A percentile compares a stretch with the other conserved stretches of the same genome.
Conservation (phyloP, 92 coral and sea anemone species). For the Montipora capitata region DNA sequence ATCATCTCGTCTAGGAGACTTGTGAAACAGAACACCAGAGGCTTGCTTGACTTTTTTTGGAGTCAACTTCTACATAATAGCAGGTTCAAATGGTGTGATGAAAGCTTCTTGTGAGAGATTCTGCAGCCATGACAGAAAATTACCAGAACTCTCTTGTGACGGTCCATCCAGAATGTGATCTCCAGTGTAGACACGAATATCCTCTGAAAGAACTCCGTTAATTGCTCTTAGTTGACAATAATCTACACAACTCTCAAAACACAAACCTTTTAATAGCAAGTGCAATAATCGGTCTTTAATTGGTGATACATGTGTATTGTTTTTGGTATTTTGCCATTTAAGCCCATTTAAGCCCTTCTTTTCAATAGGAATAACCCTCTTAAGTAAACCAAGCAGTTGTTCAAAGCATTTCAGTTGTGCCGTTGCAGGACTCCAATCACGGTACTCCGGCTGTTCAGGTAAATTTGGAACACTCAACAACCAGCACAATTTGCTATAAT, state of each 20-base stretch:
- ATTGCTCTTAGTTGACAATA: constrained; percentile 94
- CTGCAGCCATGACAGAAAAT: constrained; percentile 93
- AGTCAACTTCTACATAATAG: constrained; percentile 77
- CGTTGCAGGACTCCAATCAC: constrained; percentile 92
- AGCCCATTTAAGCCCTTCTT: constrained; percentile 66
- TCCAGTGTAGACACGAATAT: constrained; percentile 45
- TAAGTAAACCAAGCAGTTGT: constrained; percentile 81
- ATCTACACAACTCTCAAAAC: constrained; percentile 96
- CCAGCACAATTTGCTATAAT: constrained; percentile 94
- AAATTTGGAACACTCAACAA: constrained; percentile 93
- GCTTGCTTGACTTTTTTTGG: constrained; percentile 54
- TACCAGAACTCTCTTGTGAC: constrained; percentile 91
- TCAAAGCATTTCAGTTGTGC: constrained; percentile 91
- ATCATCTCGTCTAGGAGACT: constrained; percentile 65
- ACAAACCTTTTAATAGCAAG: constrained; percentile 89
- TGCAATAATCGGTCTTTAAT: constrained; percentile 82
- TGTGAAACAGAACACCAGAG: constrained; percentile 34
- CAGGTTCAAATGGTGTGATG: constrained; percentile 87
- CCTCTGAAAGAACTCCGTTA: constrained; percentile 70
- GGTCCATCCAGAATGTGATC: constrained; percentile 77
- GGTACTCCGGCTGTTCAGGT: constrained; percentile 92
- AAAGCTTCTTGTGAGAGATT: constrained; percentile 89
- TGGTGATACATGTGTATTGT: constrained; percentile 51
- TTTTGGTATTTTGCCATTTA: constrained; percentile 16
- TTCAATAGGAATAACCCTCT: constrained; percentile 85